phyloP scores from a whole-genome alignment of 2,888 invertebrate species.

The Carterocephalus palaemon region DNA sequence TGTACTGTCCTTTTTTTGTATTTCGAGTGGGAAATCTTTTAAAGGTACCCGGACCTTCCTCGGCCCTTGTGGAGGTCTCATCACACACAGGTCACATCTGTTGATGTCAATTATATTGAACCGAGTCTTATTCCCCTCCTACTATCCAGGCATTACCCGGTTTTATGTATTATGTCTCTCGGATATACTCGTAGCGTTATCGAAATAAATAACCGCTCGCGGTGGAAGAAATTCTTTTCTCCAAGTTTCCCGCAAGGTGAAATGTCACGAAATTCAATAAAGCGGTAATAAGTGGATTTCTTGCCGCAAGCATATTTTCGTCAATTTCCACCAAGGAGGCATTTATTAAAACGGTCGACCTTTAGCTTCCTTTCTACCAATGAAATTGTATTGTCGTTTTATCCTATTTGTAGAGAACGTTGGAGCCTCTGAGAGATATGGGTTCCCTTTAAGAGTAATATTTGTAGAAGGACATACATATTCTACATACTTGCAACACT shows the following conservation, averaged over 20 bases:
- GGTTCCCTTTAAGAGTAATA: no score
- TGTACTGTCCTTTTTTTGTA: no score
- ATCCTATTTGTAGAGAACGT: conserved; percentile 6
- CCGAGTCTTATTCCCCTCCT: no score
- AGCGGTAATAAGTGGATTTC: conserved; percentile 65
- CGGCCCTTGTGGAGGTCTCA: no score
- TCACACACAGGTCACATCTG: no score
- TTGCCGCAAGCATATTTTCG: conserved; percentile 54
- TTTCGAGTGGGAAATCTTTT: no score
- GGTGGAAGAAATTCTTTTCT: conserved; percentile 41
- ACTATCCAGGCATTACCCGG: no score
- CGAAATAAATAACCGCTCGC: conserved; percentile 9
- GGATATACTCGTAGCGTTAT: not conserved
- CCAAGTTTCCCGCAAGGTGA: conserved; percentile 46
- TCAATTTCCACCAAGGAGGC: conserved; percentile 45
- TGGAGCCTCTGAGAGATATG: conserved; percentile 1
- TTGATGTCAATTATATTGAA: no score
- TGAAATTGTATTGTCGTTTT: conserved; percentile 23
- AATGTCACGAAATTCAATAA: conserved; percentile 65
- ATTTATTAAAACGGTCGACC: conserved; percentile 45
- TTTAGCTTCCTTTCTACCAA: conserved; percentile 28
- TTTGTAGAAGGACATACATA: no score
- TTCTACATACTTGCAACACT: no score
- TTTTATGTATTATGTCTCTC: conserved; percentile 6
- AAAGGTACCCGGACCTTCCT: no score